Evolutionary conservation across 2,888 invertebrate genomes (phyloP).

Genomic region (Scaeva pyrastri): DNA sequence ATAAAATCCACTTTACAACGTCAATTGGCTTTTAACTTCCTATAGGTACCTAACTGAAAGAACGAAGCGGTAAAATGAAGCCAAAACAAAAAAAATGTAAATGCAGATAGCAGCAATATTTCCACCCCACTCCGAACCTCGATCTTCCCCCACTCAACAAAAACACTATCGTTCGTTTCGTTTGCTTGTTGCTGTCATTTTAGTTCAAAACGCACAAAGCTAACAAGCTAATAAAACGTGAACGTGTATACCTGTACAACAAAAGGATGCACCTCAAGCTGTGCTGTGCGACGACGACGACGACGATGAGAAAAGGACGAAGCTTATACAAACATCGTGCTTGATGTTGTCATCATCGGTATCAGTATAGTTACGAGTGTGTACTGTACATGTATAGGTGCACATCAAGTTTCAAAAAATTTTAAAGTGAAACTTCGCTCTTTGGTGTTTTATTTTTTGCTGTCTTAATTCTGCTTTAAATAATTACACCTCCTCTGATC

Average conservation of each 20-base stretch:
- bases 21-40: slow-evolving; percentile 40
- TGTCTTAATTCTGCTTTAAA: slow-evolving; percentile 56
- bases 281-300: neutral
- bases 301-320: neutral
- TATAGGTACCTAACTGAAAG: neutral
- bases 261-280: slow-evolving; percentile 19
- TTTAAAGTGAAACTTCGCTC: slow-evolving; percentile 20
- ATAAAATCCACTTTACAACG: slow-evolving; percentile 35
- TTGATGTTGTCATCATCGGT: slow-evolving; percentile 3
- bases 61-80: slow-evolving; percentile 12
- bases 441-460: slow-evolving; percentile 7
- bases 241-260: slow-evolving; percentile 19
- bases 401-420: slow-evolving; percentile 17
- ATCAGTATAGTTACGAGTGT: no score
- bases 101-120: neutral
- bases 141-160: neutral
- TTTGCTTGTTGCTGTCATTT: slow-evolving; percentile 43
- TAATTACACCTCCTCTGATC: slow-evolving; percentile 55
- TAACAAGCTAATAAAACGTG: slow-evolving; percentile 51
- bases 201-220: slow-evolving; percentile 47
- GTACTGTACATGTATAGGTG: no score
- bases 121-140: neutral
- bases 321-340: slow-evolving; percentile 22
- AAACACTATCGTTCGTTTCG: slow-evolving; percentile 38
- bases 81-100: neutral